Base-by-base conservation (phyloP, 2,888 invertebrate genomes). In the Microplitis deprimator region DNA sequence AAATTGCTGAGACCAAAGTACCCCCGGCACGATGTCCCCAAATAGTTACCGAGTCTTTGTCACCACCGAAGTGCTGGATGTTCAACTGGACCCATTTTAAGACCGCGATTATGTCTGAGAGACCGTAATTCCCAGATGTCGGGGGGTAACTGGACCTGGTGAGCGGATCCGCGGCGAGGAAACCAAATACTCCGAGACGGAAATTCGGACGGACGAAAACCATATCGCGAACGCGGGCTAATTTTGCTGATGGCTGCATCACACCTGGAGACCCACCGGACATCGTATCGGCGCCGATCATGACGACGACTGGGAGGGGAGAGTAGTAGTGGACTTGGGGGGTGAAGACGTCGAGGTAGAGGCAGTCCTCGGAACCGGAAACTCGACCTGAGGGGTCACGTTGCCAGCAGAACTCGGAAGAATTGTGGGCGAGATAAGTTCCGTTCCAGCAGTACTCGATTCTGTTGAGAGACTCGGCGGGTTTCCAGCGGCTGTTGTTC, bases 141-240 rank as follows among this genome's bases (percentile, higher is more conserved):
- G 91, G 92, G 0, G 95, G 95, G 86, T 95, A 94, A 20, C 93
- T 92, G 0, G 93, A 91, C 82, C 93, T 92, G 0, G 95, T 93
- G 0, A 96, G 90, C 1, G 93, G 91, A 77, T 94, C 93, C 5
- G 94, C 90, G 0, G 97, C 94, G 70, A 97, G 91, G 87, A 97
- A 97, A 4, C 98, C 98, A 76, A 92, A 90, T 0, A 91, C 89
- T 13, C 91, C 91, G 60, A 92, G 85, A 16, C 92, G 90, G 90
- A 97, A 97, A 86, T 97, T 96, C 4, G 97, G 96, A 79, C 95
- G 92, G 1, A 97, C 97, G 87, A 96, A 96, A 6, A 97, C 94
- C 1, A 96, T 94, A 87, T 96, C 95, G 78, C 94, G 93, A 2
- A 94, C 93, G 68, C 94, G 92, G 0, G 96, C 94, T 80, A 96